Percentiles rank a stretch among this genome's conserved stretches.
Evolutionary conservation across 2,797 vertebrate species (phyloP).

Genomic region (Hoplostethus mediterraneus): DNA sequence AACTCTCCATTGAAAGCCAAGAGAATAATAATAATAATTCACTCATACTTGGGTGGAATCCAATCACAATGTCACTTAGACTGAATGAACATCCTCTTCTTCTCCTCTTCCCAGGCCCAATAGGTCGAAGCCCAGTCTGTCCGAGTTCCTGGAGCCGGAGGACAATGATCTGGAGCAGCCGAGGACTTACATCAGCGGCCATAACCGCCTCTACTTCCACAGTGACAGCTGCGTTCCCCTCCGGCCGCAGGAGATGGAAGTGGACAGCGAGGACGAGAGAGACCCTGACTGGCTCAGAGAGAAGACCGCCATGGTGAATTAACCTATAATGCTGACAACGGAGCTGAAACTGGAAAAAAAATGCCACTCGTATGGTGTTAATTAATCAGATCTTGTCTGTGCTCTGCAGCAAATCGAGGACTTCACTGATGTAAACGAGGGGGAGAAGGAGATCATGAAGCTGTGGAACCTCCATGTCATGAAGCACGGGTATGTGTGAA

Average conservation of each 20-base stretch:
- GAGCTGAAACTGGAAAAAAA: no score
- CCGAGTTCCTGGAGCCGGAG: constrained; percentile 96
- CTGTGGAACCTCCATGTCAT: constrained; percentile 99
- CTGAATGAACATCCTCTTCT: background rate
- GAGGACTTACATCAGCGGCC: constrained; percentile 92
- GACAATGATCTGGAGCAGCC: constrained; percentile 94
- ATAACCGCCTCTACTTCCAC: constrained; percentile 98
- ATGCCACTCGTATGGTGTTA: no score
- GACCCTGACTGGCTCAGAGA: constrained; percentile 97
- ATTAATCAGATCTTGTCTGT: background rate
- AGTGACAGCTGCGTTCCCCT: constrained; percentile 96
- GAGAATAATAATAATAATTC: no score
- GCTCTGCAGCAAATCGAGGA: constrained; percentile 95
- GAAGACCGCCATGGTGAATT: constrained; percentile 93
- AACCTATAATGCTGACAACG: no score
- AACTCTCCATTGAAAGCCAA: no score
- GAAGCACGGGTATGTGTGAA: constrained; percentile 90
- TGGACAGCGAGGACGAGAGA: constrained; percentile 97
- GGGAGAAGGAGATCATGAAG: constrained; percentile 99
- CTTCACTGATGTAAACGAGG: constrained; percentile 98
- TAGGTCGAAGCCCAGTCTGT: constrained; percentile 94
- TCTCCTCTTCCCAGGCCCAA: constrained; percentile 86
- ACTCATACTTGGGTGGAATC: no score
- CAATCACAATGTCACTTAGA: no score
- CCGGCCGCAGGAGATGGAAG: constrained; percentile 97